Base-by-base conservation (phyloP, 2,797 vertebrate genomes). In the Pelobates cultripes region DNA sequence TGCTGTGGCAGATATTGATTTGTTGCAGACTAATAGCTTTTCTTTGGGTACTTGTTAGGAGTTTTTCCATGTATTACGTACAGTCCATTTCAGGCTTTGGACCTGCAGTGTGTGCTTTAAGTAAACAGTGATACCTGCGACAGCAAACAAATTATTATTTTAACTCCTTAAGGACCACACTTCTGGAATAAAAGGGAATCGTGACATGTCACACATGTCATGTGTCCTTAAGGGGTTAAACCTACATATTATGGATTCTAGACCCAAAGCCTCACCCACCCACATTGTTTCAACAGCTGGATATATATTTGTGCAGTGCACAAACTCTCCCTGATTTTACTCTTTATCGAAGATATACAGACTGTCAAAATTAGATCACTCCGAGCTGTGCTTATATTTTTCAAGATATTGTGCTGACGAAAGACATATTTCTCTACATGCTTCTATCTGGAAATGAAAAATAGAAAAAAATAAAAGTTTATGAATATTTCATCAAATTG, bases 401-500 rank as follows among this genome's bases (percentile, higher is more conserved):
- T 57, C 53, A 3, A 13, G 6, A 42, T 60, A 44, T 76, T 81
- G 13, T 66, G 68, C 80, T 74, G 81, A 83, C 72, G 6, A 55
- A 43, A 53, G 71, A 74, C 42, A 75, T 70, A 73, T 83, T 83
- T 70, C 53, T 60, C 9, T 43, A 40, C 42, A 42, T 67, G 17
- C 40, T 44, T 77, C 70, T 55, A 9, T n/a, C 63, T 70, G 43
- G 12, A 70, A 75, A 81, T 81, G 64, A 42, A 57, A 12, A 70
- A n/a, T 1, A 13, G 13, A 57, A 1, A 57, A 57, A 57, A 12
- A 57, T n/a, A 2, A 12, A 53, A 43, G 9, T n/a, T 15, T 14
- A 68, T 79, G 77, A 83, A 83, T 83, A 75, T 79, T 83, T 83
- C 66, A 78, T 79, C 4, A n/a, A 0, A 9, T 57, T 41, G 42